Evolutionary conservation across 2,888 invertebrate genomes (phyloP).

Genomic region (Ophioninae sp.): DNA sequence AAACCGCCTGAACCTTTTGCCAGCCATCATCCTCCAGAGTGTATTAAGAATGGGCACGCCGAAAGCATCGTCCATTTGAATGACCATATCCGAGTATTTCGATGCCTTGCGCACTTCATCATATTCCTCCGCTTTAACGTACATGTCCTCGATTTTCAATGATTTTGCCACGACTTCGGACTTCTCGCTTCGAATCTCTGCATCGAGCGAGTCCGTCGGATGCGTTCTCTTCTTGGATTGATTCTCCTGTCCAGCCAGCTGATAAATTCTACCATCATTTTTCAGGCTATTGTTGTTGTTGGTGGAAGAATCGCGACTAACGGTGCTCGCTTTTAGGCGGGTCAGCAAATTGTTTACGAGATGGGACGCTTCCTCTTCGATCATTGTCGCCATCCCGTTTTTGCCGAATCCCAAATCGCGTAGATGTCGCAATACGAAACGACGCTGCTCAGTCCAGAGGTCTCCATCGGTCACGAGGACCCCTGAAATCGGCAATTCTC

Average conservation of each 20-base stretch:
- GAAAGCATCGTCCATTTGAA: slow-evolving; percentile 89
- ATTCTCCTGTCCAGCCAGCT: slow-evolving; percentile 62
- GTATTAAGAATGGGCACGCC: slow-evolving; percentile 90
- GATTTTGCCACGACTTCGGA: slow-evolving; percentile 29
- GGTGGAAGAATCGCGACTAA: slow-evolving; percentile 8
- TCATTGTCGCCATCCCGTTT: slow-evolving; percentile 88
- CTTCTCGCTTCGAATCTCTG: not conserved
- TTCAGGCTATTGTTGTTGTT: slow-evolving; percentile 58
- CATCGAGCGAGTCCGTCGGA: not conserved
- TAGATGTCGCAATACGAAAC: slow-evolving; percentile 89
- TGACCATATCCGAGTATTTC: slow-evolving; percentile 79
- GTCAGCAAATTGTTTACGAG: slow-evolving; percentile 85
- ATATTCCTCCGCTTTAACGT: slow-evolving; percentile 74
- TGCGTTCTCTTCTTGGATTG: slow-evolving; percentile 47
- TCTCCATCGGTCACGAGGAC: slow-evolving; percentile 88
- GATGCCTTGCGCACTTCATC: slow-evolving; percentile 70
- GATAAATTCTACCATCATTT: slow-evolving; percentile 72
- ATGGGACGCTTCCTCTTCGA: slow-evolving; percentile 87
- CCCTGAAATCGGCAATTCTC: slow-evolving; percentile 76
- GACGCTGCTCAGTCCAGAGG: slow-evolving; percentile 89
- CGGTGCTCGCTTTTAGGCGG: slow-evolving; percentile 78
- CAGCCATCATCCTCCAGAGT: slow-evolving; percentile 92
- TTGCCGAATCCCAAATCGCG: slow-evolving; percentile 92
- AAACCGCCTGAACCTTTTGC: slow-evolving; percentile 79
- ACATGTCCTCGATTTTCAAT: slow-evolving; percentile 73